Evolutionary conservation across 2,888 invertebrate genomes (phyloP), one percentile per base, ranked within the genome.

Genomic region (Drosophila testacea): DNA sequence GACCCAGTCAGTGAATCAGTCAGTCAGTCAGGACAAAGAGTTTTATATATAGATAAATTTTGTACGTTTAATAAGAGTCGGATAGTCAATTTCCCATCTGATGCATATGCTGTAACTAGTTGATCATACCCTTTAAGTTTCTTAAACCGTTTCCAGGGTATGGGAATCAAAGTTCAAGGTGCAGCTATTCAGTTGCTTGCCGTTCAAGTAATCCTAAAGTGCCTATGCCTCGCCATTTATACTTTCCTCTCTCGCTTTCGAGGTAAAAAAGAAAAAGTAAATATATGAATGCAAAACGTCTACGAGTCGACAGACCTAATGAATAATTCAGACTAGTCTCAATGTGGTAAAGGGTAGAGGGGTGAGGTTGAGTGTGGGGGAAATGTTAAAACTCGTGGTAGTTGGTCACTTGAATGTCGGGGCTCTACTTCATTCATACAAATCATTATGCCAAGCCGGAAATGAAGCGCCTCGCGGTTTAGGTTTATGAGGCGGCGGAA

Each of bases 361-460:
- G 44, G 22, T 0, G 1, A 0, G 13, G 6, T 0, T 28, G 9
- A 41, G 22, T 0, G 13, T 5, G 13, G 22, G 13, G 46, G 16
- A 28, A 27, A 10, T 34, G 22, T 22, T 22, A 22, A 22, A 22
- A 50, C 46, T 64, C 47, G 47, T 38, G 54, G 63, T 67, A 50
- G 66, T 48, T 70, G 75, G 72, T 69, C 77, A 83, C 79, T 79
- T 83, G 57, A 77, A 72, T 57, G 79, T 63, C 77, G 62, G 69
- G 57, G 63, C 63, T 73, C 64, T 60, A 73, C 78, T 78, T 78
- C 59, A 76, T 80, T 82, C 80, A 84, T 80, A 87, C 83, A 84
- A 84, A 84, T 84, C 85, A 84, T 87, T 82, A 80, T 84, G 77
- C 80, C 73, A 63, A 67, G 70, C 82, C 85, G 83, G 83, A 84